Conservation (phyloP, 2,888 invertebrate genomes). For the Heliconius ismenius region DNA sequence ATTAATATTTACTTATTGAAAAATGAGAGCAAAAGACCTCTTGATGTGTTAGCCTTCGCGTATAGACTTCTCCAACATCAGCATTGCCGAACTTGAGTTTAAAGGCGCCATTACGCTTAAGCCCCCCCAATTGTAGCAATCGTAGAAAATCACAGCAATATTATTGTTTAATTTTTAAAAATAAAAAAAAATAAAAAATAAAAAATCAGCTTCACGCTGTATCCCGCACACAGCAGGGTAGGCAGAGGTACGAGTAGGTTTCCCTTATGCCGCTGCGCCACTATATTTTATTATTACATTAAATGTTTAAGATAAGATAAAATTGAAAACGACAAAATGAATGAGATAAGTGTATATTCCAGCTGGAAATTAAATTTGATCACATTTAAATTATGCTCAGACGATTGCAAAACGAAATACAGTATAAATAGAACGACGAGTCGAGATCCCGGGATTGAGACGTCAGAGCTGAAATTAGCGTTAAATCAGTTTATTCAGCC, state of each 20-base stretch:
- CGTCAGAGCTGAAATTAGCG: slow-evolving; percentile 40
- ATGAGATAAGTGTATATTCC: neutral
- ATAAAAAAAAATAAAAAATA: no score
- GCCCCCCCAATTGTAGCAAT: no score
- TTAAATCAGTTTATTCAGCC: slow-evolving; percentile 34
- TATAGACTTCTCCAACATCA: neutral
- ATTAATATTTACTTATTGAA: neutral
- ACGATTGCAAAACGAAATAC: slow-evolving; percentile 29
- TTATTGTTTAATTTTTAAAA: no score
- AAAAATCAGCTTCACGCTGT: no score
- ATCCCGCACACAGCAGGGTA: no score
- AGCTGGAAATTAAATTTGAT: slow-evolving; percentile 15
- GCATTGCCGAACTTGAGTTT: no score
- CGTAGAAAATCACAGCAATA: no score
- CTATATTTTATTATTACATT: no score
- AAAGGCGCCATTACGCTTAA: no score
- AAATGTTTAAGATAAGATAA: neutral
- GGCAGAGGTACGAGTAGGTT: no score
- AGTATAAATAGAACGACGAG: slow-evolving; percentile 28
- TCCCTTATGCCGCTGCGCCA: no score
- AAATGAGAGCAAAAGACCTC: neutral
- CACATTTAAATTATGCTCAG: slow-evolving; percentile 29
- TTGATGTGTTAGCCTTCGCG: neutral
- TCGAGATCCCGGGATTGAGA: slow-evolving; percentile 37
- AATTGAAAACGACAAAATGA: neutral